Evolutionary conservation across 2,113 vertebrate genomes (phyloP).

Genomic region (Hymenochirus boettgeri): DNA sequence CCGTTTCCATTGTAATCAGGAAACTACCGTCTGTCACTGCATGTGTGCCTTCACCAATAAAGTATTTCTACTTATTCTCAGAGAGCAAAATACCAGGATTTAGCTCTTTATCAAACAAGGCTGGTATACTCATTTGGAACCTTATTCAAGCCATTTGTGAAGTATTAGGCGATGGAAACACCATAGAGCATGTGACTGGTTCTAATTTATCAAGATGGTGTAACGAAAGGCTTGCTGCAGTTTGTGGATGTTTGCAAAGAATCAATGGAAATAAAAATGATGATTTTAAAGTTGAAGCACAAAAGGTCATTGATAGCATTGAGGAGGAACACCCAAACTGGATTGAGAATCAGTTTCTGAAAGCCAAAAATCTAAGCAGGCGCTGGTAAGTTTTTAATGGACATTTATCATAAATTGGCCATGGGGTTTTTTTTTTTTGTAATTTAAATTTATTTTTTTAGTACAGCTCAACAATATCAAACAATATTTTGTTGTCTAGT

Average conservation of each 20-base stretch:
- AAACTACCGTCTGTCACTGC: constrained; percentile 84
- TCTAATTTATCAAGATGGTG: constrained; percentile 72
- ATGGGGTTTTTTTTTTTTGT: too few species aligned
- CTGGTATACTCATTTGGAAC: constrained; percentile 82
- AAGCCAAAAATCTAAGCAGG: constrained; percentile 76
- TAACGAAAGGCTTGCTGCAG: constrained; percentile 75
- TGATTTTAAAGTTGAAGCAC: constrained; percentile 71
- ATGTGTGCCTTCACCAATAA: constrained; percentile 83
- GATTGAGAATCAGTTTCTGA: constrained; percentile 79
- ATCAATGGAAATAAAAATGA: constrained; percentile 72
- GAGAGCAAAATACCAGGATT: constrained; percentile 84
- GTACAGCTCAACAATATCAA: too few species aligned
- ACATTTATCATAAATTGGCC: too few species aligned
- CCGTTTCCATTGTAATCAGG: constrained; percentile 86
- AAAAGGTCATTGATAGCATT: constrained; percentile 78
- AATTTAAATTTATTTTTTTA: too few species aligned
- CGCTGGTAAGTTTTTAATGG: constrained; percentile 66
- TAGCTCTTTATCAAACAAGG: constrained; percentile 72
- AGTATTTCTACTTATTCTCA: constrained; percentile 84
- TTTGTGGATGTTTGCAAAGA: constrained; percentile 80
- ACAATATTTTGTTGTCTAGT: too few species aligned
- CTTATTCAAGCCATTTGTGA: constrained; percentile 80
- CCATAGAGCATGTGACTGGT: constrained; percentile 73
- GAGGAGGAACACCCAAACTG: constrained; percentile 84
- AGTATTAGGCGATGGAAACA: constrained; percentile 78